Conservation (phyloP, 35 echinoderm and acorn worm species). For the Acanthaster planci region DNA sequence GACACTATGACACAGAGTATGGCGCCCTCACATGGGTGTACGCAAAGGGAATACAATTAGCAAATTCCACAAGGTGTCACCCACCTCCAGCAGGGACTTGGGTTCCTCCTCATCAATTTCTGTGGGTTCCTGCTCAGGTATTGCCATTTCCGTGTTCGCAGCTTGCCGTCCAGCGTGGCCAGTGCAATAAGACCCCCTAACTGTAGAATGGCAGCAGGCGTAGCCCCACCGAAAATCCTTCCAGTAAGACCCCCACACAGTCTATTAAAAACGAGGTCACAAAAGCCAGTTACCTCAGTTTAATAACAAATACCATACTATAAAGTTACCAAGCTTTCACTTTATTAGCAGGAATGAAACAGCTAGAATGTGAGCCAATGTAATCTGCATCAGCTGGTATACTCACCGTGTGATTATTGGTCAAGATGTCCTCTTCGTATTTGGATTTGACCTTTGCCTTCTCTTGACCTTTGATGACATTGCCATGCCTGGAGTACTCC, state of each 20-base stretch:
- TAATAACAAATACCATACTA: too few species aligned
- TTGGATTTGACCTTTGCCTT: constrained; percentile 92
- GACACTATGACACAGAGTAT: too few species aligned
- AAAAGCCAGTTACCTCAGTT: background rate
- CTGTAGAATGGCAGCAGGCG: constrained; percentile 84
- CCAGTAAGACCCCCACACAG: constrained; percentile 97
- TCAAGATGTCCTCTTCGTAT: constrained; percentile 90
- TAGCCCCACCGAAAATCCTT: constrained; percentile 86
- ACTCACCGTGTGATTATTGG: constrained; percentile 88
- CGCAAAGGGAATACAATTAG: too few species aligned
- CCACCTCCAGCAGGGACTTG: constrained; percentile 89
- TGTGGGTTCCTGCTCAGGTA: constrained; percentile 20
- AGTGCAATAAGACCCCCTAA: constrained; percentile 86
- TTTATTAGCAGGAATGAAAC: too few species aligned
- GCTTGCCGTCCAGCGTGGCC: constrained; percentile 70
- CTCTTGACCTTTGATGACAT: constrained; percentile 92
- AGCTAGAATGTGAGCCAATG: too few species aligned
- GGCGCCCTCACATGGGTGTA: too few species aligned
- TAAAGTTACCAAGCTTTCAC: too few species aligned
- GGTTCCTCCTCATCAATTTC: constrained; percentile 57
- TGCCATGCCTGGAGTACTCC: constrained; percentile 95
- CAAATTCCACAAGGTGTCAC: background rate
- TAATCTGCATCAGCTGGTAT: background rate
- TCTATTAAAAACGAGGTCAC: constrained; percentile 36
- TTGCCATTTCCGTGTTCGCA: constrained; percentile 9